These are phyloP conservation scores for Sphaerodactylus townsendi DNA, from an alignment of 2,113 vertebrate species.

Conservation along the genomic window DNA sequence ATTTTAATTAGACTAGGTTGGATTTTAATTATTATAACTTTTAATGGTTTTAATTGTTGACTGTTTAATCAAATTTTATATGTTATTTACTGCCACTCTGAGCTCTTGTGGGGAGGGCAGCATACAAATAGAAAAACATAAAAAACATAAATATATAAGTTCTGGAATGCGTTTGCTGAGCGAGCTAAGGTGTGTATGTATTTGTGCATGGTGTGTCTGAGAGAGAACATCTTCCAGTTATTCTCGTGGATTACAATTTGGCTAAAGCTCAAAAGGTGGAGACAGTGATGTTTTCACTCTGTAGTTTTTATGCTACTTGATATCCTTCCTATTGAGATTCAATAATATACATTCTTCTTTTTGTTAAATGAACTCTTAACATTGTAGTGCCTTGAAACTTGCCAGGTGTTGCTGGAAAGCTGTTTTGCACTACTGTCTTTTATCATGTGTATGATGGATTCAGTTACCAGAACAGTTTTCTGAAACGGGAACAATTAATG, in stretches of 20 bases:
- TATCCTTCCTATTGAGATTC: constrained; percentile 30
- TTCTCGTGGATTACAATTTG: constrained; percentile 37
- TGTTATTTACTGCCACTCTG: no score
- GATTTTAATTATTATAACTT: no score
- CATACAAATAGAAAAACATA: no score
- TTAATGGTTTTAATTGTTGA: no score
- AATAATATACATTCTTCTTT: neutral
- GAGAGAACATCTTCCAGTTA: constrained; percentile 26
- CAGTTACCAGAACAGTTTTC: constrained; percentile 5
- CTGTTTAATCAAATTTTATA: no score
- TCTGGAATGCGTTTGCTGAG: constrained; percentile 30
- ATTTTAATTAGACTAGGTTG: no score
- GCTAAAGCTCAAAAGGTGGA: constrained; percentile 22
- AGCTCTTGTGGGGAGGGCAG: no score
- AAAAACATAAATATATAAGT: neutral
- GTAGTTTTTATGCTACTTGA: constrained; percentile 23
- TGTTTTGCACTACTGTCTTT: constrained; percentile 23
- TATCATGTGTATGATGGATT: neutral
- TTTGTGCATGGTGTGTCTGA: constrained; percentile 29
- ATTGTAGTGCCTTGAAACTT: constrained; percentile 27
- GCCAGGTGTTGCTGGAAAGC: constrained; percentile 24
- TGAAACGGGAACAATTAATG: neutral
- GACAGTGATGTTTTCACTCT: constrained; percentile 15
- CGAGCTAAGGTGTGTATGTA: neutral
- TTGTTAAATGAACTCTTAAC: constrained; percentile 33